Evolutionary conservation across 2,888 invertebrate species (phyloP).

Genomic region (Melanophora roralis): DNA sequence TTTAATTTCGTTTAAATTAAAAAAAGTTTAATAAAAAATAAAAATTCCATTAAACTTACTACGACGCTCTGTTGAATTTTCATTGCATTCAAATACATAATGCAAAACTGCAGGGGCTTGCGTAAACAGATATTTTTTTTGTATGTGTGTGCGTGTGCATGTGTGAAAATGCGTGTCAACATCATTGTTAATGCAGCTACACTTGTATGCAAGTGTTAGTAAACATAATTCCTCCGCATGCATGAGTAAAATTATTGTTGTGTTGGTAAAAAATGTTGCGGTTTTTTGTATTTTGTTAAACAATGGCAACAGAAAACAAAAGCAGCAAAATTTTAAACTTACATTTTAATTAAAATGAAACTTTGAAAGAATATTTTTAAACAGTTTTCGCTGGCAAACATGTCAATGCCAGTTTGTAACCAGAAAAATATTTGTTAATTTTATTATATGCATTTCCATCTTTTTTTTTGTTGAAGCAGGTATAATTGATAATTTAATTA

Average conservation of each 20-base stretch:
- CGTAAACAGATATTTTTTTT: neutral
- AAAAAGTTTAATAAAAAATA: too few relatives aligned
- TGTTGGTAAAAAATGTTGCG: slow-evolving; percentile 39
- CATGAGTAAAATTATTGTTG: slow-evolving; percentile 7
- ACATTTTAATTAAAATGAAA: slow-evolving; percentile 49
- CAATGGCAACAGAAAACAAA: neutral
- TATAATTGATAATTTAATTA: slow-evolving; percentile 54
- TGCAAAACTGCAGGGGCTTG: too few relatives aligned
- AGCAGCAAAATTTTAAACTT: neutral
- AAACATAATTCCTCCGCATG: neutral
- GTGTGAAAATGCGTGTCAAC: slow-evolving; percentile 8
- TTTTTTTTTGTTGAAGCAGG: neutral
- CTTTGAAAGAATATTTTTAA: neutral
- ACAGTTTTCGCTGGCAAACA: neutral
- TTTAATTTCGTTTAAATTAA: too few relatives aligned
- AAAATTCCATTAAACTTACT: too few relatives aligned
- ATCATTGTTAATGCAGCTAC: slow-evolving; percentile 9
- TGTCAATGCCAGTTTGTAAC: neutral
- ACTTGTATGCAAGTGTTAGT: neutral
- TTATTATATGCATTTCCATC: slow-evolving; percentile 8
- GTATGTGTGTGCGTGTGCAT: neutral
- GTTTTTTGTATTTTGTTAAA: neutral
- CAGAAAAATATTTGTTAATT: neutral
- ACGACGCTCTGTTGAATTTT: too few relatives aligned
- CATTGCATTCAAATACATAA: too few relatives aligned